Evolutionary conservation across 2,797 vertebrate species (phyloP).

Genomic region (Gobionotothen gibberifrons): DNA sequence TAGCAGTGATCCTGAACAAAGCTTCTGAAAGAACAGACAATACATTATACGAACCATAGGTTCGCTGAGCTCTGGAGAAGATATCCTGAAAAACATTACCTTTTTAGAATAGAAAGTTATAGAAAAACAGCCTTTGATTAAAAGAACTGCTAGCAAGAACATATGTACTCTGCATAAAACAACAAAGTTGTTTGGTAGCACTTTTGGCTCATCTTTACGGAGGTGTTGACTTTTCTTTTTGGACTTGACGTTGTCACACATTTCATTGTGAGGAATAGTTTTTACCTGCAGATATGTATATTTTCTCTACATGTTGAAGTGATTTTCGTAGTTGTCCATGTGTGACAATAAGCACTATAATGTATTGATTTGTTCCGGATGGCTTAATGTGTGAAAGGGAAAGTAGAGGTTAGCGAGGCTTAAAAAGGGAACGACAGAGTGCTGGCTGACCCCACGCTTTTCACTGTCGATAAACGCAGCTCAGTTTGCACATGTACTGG

Average conservation of each 20-base stretch:
- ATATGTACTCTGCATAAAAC: not conserved
- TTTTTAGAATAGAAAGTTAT: not conserved
- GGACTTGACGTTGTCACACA: slow-evolving; percentile 27
- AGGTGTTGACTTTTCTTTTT: slow-evolving; percentile 30
- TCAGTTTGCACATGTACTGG: slow-evolving; percentile 55
- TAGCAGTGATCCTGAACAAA: not conserved
- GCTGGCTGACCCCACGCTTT: slow-evolving; percentile 11
- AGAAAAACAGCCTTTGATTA: slow-evolving; percentile 1
- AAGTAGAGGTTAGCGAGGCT: slow-evolving; percentile 23
- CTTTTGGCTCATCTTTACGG: slow-evolving; percentile 41
- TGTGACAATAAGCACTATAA: slow-evolving; percentile 56
- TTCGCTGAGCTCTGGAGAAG: not conserved
- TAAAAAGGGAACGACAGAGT: slow-evolving; percentile 38
- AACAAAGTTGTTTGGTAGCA: slow-evolving; percentile 2
- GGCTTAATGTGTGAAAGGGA: slow-evolving; percentile 46
- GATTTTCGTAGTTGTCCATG: slow-evolving; percentile 45
- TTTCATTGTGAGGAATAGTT: slow-evolving; percentile 52
- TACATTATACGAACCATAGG: not conserved
- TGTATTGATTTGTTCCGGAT: slow-evolving; percentile 62
- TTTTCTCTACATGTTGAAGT: slow-evolving; percentile 47
- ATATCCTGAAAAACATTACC: not conserved
- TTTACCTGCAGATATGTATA: slow-evolving; percentile 34
- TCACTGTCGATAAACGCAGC: slow-evolving; percentile 36
- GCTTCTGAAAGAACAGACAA: not conserved
- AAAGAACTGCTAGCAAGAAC: not conserved